Evolutionary conservation across 1,140 invertebrate genomes (phyloP).

Genomic region (Formica selysi): DNA sequence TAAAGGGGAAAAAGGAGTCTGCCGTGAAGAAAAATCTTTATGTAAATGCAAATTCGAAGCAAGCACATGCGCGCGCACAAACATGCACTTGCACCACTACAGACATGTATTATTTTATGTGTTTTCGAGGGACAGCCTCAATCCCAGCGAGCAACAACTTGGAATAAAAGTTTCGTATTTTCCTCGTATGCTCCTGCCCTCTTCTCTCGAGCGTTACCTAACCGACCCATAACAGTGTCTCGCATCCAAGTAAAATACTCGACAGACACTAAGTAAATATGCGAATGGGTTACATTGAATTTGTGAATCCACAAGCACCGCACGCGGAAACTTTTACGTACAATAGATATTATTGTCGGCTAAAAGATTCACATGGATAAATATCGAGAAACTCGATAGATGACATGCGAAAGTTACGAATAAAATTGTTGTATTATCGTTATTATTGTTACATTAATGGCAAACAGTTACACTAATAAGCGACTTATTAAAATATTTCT

Average conservation of each 20-base stretch:
- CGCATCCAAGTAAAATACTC: constrained; percentile 71
- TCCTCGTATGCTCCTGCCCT: constrained; percentile 35
- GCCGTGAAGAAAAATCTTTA: constrained; percentile 38
- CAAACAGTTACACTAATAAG: neutral
- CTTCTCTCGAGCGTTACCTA: constrained; percentile 10
- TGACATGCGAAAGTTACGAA: neutral
- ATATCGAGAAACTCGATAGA: neutral
- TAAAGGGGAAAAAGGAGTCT: constrained; percentile 10
- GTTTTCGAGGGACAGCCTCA: constrained; percentile 58
- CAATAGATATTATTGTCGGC: neutral
- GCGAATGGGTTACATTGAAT: constrained; percentile 70
- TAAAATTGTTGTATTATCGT: neutral
- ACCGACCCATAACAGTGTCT: constrained; percentile 45
- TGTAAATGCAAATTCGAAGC: constrained; percentile 51
- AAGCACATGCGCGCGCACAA: neutral
- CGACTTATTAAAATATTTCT: neutral
- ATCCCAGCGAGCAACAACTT: constrained; percentile 45
- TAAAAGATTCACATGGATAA: constrained; percentile 12
- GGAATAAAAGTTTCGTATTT: constrained; percentile 69
- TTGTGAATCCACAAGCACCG: constrained; percentile 63
- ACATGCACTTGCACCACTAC: constrained; percentile 15
- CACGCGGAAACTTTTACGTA: constrained; percentile 10
- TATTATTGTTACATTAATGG: neutral
- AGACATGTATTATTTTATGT: constrained; percentile 49
- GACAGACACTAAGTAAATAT: constrained; percentile 67